Conservation (phyloP, 2,797 vertebrate genomes). For the Phataginus tetradactyla region DNA sequence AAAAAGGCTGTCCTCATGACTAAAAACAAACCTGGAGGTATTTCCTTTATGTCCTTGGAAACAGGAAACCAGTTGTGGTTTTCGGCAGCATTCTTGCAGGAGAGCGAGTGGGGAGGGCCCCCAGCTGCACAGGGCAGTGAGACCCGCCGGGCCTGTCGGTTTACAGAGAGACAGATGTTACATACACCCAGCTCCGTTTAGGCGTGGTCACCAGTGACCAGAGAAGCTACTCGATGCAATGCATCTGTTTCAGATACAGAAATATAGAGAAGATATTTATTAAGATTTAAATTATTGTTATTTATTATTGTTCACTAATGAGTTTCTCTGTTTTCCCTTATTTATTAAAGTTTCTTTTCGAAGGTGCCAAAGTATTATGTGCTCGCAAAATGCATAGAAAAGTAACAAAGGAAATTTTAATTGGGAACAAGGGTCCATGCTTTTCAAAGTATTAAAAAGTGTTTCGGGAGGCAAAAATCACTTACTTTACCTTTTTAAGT, state of each 20-base stretch:
- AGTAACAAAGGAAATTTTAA: slow-evolving; percentile 79
- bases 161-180: slow-evolving; percentile 88
- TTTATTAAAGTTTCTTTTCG: slow-evolving; percentile 94
- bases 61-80: slow-evolving; percentile 81
- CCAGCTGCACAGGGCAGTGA: slow-evolving; percentile 51
- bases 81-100: slow-evolving; percentile 84
- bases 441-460: slow-evolving; percentile 84
- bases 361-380: slow-evolving; percentile 94
- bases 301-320: slow-evolving; percentile 97
- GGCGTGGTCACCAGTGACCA: slow-evolving; percentile 88
- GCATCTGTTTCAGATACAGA: slow-evolving; percentile 92
- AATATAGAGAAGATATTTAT: slow-evolving; percentile 97
- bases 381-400: slow-evolving; percentile 85
- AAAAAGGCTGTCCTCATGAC: slow-evolving; percentile 59
- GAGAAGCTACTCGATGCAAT: slow-evolving; percentile 91
- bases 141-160: slow-evolving; percentile 79
- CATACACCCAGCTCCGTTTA: slow-evolving; percentile 85
- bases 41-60: slow-evolving; percentile 65
- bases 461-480: slow-evolving; percentile 88
- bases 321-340: slow-evolving; percentile 93
- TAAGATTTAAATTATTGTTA: slow-evolving; percentile 99
- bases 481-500: slow-evolving; percentile 90
- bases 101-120: slow-evolving; percentile 71
- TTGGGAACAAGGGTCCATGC: slow-evolving; percentile 85
- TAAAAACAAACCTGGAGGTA: slow-evolving; percentile 63